Base-by-base conservation (phyloP, 2,888 invertebrate species). In the Caenorhabditis sulstoni region DNA sequence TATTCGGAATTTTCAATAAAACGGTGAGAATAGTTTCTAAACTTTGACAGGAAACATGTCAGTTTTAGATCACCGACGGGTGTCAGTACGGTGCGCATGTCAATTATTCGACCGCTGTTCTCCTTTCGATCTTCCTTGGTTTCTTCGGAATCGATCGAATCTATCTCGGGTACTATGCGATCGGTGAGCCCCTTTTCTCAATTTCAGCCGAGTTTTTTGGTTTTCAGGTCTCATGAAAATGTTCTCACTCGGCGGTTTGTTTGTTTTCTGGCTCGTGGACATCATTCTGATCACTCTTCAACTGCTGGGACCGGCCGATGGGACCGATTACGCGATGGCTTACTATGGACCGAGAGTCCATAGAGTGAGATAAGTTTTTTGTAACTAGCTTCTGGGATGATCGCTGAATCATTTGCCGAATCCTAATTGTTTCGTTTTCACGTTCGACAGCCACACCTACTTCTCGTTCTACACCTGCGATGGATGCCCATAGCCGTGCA, bases 131-230 rank as follows among this genome's bases (percentile, higher is more conserved):
- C 59, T 99, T 99, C 91, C 92, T 98, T 71, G 99, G 99, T 35
- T 96, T 97, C 95, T 96, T 99, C 92, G 99, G 99, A 18, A 93
- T 95, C 23, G 99, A 99, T 91, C 93, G 99, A 78, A 97, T 99
- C 91, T 99, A 99, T 90, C 92, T 99, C n/a, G 99, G 99, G 35
- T 98, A 98, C 91, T 96, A 96, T 64, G 97, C 96, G 0, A 93
- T 98, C 84, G 98, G 92, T 91, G 77, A 84, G 35, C n/a, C n/a
- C n/a, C n/a, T 5, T 11, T 35, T 79, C 9, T 7, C n/a, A 47
- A 20, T 41, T 41, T 41, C 14, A 3, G n/a, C 16, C 1, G 22
- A 16, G n/a, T 1, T 37, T 67, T 7, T 29, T 7, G 7, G 7
- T 5, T 70, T 85, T 20, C 66, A 90, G 92, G 97, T 0, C 91